Evolutionary conservation across 2,888 invertebrate species (phyloP), one percentile per base, ranked within the genome.

Genomic region (Lampropteryx suffumata): DNA sequence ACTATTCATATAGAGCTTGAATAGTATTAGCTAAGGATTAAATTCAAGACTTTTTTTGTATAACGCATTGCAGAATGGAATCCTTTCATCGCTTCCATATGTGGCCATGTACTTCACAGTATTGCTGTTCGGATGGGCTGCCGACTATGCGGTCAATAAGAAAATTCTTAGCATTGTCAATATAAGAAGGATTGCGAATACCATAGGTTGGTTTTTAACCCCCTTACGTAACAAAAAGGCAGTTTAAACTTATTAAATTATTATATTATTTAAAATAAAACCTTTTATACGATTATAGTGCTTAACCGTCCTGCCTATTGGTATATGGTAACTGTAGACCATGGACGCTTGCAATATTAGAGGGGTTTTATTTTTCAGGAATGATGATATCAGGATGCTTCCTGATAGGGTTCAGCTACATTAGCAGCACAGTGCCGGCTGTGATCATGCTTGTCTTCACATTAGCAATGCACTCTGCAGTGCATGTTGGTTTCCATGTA

Each of bases 401-500:
- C 21, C 64, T 93, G 1, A 53, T 93, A 1, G 91, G 86, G 3
- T 91, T 90, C 59, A 81, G 91, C 32, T 82, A 72, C 9, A 79
- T 84, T 8, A 80, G 76, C 0, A 72, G 80, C 32, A 77, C 84
- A 0, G 58, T 67, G 9, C 14, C 84, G 0, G 92, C 93, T 0
- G 88, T 93, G 0, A 66, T 73, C 0, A 67, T 94, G 34, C 76
- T 94, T 0, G 84, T 93, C 0, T 48, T 92, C 0, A 91, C 93
- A 0, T 86, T 94, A 4, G 91, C 92, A 0, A 64, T 91, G 1
- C 94, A 94, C 65, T 92, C 93, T 0, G 93, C 92, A 0, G 79
- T 91, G 0, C 92, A 91, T 53, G 92, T 92, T 24, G 94, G 94
- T 0, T 93, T 92, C 57, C 91, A 92, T 63, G 92, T 94, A 37